Conservation (phyloP, 2,797 vertebrate species). For the Tenualosa thibaudeaui region DNA sequence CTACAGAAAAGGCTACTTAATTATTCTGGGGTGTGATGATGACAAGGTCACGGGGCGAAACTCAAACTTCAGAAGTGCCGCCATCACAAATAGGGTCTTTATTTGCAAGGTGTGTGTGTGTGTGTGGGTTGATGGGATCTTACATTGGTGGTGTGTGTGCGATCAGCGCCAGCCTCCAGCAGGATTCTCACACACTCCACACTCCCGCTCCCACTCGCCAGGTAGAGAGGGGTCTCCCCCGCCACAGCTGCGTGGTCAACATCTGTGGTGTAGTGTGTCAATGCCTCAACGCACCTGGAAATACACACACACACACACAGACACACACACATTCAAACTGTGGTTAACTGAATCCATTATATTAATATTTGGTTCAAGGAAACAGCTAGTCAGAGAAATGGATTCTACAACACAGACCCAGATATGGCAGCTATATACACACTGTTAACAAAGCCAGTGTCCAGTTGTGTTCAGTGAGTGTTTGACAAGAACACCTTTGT, state of each 20-base stretch:
- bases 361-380: too few relatives aligned
- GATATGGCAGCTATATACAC: too few relatives aligned
- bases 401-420: too few relatives aligned
- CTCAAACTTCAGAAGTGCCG: not conserved
- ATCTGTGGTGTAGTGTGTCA: conserved; percentile 82
- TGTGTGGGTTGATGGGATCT: conserved; percentile 52
- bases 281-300: conserved; percentile 84
- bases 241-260: conserved; percentile 77
- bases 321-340: not conserved
- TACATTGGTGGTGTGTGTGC: conserved; percentile 77
- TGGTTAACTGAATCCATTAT: too few relatives aligned
- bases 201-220: conserved; percentile 85
- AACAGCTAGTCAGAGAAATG: too few relatives aligned
- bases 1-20: not conserved
- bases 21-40: not conserved
- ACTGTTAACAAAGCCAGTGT: not conserved
- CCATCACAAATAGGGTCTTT: not conserved
- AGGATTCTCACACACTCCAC: conserved; percentile 80
- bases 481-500: not conserved
- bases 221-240: conserved; percentile 85
- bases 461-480: not conserved
- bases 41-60: not conserved
- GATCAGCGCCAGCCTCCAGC: conserved; percentile 81
- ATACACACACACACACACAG: not conserved
- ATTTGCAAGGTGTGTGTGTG: not conserved